Conservation (phyloP, 2,797 vertebrate species). For the Anabas testudineus region DNA sequence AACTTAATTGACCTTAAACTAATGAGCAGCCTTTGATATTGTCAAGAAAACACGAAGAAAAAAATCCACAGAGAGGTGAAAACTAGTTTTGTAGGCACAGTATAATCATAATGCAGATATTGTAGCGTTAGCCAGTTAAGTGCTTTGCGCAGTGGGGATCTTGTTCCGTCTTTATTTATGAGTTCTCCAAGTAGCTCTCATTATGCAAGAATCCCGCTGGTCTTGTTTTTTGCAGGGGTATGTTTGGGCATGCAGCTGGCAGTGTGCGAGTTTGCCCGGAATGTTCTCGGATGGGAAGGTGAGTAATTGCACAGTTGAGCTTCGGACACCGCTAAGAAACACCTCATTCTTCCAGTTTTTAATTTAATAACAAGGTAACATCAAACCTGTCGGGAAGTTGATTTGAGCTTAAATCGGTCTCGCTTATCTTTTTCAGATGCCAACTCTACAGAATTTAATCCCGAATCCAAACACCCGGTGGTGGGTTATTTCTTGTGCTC, state of each 20-base stretch:
- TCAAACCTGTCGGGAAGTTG: not conserved
- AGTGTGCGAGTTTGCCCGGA: constrained; percentile 94
- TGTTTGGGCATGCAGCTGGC: constrained; percentile 98
- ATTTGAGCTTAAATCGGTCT: constrained; percentile 42
- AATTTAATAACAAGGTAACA: constrained; percentile 32
- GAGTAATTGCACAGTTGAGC: constrained; percentile 49
- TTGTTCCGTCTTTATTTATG: constrained; percentile 43
- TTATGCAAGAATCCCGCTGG: constrained; percentile 48
- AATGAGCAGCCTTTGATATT: not conserved
- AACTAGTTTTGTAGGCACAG: constrained; percentile 6
- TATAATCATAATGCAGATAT: constrained; percentile 31
- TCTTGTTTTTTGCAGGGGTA: constrained; percentile 85
- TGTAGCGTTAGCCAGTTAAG: constrained; percentile 7
- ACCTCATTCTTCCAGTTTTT: constrained; percentile 24
- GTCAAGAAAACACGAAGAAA: not conserved
- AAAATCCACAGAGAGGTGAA: constrained; percentile 11
- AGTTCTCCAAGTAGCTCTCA: constrained; percentile 21
- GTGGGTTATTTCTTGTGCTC: constrained; percentile 79
- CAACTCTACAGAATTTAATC: constrained; percentile 97
- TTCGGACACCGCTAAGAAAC: not conserved
- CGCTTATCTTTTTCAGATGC: constrained; percentile 85
- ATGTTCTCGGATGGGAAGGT: constrained; percentile 93
- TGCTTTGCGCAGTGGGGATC: constrained; percentile 24
- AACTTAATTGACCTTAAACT: not conserved
- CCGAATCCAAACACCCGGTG: constrained; percentile 92